Conservation (phyloP, 2,888 invertebrate genomes). For the Drosophila meridiana region DNA sequence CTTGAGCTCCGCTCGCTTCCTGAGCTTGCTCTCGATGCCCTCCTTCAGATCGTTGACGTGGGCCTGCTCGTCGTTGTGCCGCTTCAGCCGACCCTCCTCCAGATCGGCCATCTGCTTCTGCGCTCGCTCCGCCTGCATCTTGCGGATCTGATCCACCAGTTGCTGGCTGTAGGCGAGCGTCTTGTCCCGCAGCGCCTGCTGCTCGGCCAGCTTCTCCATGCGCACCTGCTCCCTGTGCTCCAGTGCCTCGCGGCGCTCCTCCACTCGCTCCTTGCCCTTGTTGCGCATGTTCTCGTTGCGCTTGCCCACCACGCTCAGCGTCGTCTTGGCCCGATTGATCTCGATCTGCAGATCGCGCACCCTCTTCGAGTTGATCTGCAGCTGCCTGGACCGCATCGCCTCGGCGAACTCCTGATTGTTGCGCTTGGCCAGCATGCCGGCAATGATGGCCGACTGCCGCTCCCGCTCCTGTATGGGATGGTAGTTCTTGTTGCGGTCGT, state of each 20-base stretch:
- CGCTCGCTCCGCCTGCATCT: slow-evolving; percentile 22
- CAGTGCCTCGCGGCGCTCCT: slow-evolving; percentile 32
- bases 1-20: slow-evolving; percentile 44
- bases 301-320: slow-evolving; percentile 36
- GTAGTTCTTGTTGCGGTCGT: slow-evolving; percentile 49
- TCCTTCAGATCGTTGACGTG: slow-evolving; percentile 25
- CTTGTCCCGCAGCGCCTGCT: slow-evolving; percentile 29
- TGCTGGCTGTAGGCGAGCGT: slow-evolving; percentile 33
- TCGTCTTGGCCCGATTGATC: slow-evolving; percentile 52
- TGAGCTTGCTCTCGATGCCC: slow-evolving; percentile 4
- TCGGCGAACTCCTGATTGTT: slow-evolving; percentile 37
- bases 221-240: slow-evolving; percentile 30
- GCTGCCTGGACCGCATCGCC: slow-evolving; percentile 39
- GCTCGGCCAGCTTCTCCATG: slow-evolving; percentile 37
- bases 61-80: slow-evolving; percentile 25
- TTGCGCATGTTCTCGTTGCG: slow-evolving; percentile 11
- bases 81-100: slow-evolving; percentile 55
- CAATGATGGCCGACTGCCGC: slow-evolving; percentile 30
- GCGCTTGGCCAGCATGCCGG: slow-evolving; percentile 45
- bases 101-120: slow-evolving; percentile 7
- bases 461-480: slow-evolving; percentile 39
- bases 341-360: slow-evolving; percentile 48
- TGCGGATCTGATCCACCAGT: slow-evolving; percentile 49
- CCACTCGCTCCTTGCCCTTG: slow-evolving; percentile 1
- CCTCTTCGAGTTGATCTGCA: slow-evolving; percentile 39